phyloP scores from a whole-genome alignment of 2,888 invertebrate species.

The Drosophila barbarae region DNA sequence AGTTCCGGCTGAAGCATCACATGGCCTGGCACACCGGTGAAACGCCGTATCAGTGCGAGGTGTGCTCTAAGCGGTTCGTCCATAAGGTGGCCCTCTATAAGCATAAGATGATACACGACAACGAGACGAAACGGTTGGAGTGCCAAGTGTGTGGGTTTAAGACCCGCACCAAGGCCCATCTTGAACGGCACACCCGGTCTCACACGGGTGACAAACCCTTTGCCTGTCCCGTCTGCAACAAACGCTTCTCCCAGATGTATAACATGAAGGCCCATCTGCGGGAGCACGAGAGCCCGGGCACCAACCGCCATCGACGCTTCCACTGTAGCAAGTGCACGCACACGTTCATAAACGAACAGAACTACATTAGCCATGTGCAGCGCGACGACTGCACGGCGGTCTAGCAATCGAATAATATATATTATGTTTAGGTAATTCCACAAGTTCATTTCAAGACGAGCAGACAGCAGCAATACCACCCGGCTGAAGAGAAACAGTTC shows the following conservation, averaged over 20 bases:
- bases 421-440: slow-evolving; percentile 5
- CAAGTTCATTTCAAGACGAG: neutral
- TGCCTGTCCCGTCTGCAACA: slow-evolving; percentile 66
- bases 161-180: slow-evolving; percentile 80
- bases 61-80: slow-evolving; percentile 67
- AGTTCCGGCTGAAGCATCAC: slow-evolving; percentile 64
- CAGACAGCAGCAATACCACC: neutral
- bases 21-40: slow-evolving; percentile 73
- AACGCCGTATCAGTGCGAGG: slow-evolving; percentile 67
- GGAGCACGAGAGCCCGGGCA: slow-evolving; percentile 67
- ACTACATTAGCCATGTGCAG: slow-evolving; percentile 56
- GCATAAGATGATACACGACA: slow-evolving; percentile 74
- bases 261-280: slow-evolving; percentile 69
- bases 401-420: slow-evolving; percentile 24
- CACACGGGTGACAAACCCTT: slow-evolving; percentile 79
- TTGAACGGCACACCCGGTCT: slow-evolving; percentile 80
- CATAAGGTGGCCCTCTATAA: slow-evolving; percentile 70
- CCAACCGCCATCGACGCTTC: slow-evolving; percentile 62
- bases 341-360: slow-evolving; percentile 67
- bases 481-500: neutral
- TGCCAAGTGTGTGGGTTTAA: slow-evolving; percentile 78
- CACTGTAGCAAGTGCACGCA: slow-evolving; percentile 67
- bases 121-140: slow-evolving; percentile 63
- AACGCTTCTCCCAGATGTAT: slow-evolving; percentile 70
- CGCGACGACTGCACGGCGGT: slow-evolving; percentile 57